phyloP scores from a whole-genome alignment of 2,797 vertebrate genomes.

The Danio choprae region DNA sequence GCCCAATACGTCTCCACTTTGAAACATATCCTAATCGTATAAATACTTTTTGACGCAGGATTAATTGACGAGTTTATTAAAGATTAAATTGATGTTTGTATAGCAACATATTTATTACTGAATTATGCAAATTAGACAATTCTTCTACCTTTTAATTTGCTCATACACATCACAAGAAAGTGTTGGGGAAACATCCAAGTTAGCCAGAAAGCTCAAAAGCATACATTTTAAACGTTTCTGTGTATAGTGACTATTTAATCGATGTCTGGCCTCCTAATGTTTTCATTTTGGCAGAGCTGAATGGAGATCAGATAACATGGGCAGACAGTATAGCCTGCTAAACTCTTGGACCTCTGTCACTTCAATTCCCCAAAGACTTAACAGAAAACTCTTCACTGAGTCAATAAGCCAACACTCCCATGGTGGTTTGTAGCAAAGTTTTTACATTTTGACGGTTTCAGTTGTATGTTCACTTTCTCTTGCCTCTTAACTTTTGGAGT shows the following conservation, averaged over 20 bases:
- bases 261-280: neutral
- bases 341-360: conserved; percentile 1
- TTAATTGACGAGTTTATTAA: conserved; percentile 99
- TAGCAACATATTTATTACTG: conserved; percentile 90
- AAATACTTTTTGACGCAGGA: conserved; percentile 98
- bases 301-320: conserved; percentile 15
- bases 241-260: conserved; percentile 20
- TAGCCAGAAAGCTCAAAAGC: neutral
- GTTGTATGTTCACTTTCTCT: too few relatives aligned
- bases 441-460: neutral
- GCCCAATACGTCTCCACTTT: conserved; percentile 66
- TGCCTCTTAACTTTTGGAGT: too few relatives aligned
- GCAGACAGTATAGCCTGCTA: neutral
- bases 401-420: neutral
- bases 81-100: conserved; percentile 86
- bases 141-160: conserved; percentile 93
- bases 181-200: conserved; percentile 72
- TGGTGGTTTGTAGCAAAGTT: neutral
- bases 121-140: conserved; percentile 91
- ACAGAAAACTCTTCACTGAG: neutral
- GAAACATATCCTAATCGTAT: conserved; percentile 99
- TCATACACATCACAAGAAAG: conserved; percentile 91
- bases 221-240: neutral
- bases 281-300: conserved; percentile 29
- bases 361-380: neutral